Conservation (phyloP, 2,888 invertebrate genomes). For the Cacoxenus indagator region DNA sequence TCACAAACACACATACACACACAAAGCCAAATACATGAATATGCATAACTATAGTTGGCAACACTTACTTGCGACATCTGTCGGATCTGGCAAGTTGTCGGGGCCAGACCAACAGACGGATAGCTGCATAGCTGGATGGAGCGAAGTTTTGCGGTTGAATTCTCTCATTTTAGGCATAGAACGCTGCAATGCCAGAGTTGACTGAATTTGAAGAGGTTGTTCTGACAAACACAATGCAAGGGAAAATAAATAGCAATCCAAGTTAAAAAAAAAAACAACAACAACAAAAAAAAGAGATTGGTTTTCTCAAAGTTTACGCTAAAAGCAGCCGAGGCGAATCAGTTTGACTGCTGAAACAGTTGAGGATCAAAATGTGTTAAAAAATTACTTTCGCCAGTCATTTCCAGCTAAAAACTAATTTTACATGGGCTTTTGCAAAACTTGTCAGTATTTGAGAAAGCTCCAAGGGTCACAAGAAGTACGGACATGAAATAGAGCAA, state of each 20-base stretch:
- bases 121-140: neutral
- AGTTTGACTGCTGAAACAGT: constrained; percentile 55
- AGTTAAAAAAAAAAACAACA: neutral
- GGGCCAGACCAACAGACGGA: neutral
- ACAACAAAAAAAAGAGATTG: neutral
- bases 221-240: too few species aligned
- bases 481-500: neutral
- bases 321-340: constrained; percentile 49
- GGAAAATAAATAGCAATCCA: neutral
- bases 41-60: too few species aligned
- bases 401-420: neutral
- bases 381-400: neutral
- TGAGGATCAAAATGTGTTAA: constrained; percentile 22
- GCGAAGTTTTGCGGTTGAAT: constrained; percentile 51
- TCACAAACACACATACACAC: constrained; percentile 25
- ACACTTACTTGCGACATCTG: neutral
- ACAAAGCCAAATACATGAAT: neutral
- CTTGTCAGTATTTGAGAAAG: neutral
- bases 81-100: neutral
- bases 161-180: constrained; percentile 51
- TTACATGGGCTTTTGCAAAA: neutral
- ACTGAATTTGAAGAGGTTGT: constrained; percentile 4
- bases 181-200: constrained; percentile 56
- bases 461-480: neutral
- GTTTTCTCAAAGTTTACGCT: constrained; percentile 42